phyloP scores from a whole-genome alignment of 2,113 vertebrate genomes.

The Pseudolaguvia tuberculata region DNA sequence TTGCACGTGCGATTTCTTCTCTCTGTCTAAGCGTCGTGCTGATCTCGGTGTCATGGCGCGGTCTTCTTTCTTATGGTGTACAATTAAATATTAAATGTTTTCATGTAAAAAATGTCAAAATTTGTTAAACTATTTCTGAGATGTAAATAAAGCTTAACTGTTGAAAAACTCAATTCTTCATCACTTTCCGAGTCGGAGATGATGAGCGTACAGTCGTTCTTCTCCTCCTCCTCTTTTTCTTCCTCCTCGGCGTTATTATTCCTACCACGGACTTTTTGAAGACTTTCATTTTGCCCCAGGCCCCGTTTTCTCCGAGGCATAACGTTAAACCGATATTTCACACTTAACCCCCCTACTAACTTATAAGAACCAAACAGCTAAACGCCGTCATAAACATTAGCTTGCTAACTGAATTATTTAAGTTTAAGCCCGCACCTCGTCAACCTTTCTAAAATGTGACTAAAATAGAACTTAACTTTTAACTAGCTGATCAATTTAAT shows the following conservation, averaged over 20 bases:
- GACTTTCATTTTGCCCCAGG: constrained; percentile 31
- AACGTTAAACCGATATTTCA: neutral
- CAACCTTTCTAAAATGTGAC: neutral
- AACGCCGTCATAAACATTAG: constrained; percentile 2
- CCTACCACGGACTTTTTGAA: constrained; percentile 37
- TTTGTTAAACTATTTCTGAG: neutral
- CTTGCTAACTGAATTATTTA: neutral
- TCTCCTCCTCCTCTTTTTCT: neutral
- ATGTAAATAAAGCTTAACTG: neutral
- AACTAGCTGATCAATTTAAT: neutral
- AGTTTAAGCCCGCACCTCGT: neutral
- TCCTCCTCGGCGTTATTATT: constrained; percentile 6
- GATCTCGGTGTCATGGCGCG: neutral
- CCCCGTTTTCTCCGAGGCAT: constrained; percentile 47
- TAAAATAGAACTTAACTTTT: neutral
- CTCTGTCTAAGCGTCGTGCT: constrained; percentile 21
- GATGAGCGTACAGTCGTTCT: constrained; percentile 15
- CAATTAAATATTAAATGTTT: neutral
- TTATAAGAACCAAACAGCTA: constrained; percentile 8
- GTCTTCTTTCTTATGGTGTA: constrained; percentile 23
- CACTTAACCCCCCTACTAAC: too few species aligned
- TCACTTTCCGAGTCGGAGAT: constrained; percentile 50
- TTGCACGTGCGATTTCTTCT: constrained; percentile 17
- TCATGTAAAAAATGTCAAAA: neutral
- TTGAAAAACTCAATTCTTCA: constrained; percentile 32